Evolutionary conservation across 2,888 invertebrate species (phyloP).

Genomic region (Patella ulyssiponensis): DNA sequence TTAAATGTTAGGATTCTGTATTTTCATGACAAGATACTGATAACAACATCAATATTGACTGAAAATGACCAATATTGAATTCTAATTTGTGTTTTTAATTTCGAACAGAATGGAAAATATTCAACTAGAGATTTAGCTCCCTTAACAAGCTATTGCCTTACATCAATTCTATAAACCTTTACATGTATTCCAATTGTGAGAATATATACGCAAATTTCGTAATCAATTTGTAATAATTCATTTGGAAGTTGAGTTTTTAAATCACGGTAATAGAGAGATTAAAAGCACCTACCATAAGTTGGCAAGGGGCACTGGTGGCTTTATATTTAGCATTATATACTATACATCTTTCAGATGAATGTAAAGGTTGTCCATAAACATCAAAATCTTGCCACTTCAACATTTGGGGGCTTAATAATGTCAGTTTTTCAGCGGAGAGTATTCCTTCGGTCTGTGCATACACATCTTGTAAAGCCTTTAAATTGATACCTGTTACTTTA

Average conservation of each 20-base stretch:
- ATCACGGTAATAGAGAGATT: neutral
- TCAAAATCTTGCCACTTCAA: slow-evolving; percentile 63
- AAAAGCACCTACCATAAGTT: slow-evolving; percentile 54
- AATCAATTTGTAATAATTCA: too few relatives aligned
- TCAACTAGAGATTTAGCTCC: too few relatives aligned
- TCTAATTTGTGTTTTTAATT: too few relatives aligned
- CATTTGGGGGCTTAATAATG: slow-evolving; percentile 25
- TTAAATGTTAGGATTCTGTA: too few relatives aligned
- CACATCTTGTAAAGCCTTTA: slow-evolving; percentile 58
- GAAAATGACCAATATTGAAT: too few relatives aligned
- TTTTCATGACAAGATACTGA: too few relatives aligned
- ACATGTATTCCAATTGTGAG: too few relatives aligned
- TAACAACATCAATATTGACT: too few relatives aligned
- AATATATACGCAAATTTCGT: too few relatives aligned
- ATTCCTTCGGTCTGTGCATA: slow-evolving; percentile 60
- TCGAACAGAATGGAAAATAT: too few relatives aligned
- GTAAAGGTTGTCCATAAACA: slow-evolving; percentile 60
- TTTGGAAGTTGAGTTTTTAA: neutral
- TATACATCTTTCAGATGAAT: slow-evolving; percentile 60
- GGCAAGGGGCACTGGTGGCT: slow-evolving; percentile 51
- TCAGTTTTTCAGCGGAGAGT: slow-evolving; percentile 52
- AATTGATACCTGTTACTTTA: slow-evolving; percentile 54
- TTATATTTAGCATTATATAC: slow-evolving; percentile 62
- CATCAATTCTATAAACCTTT: too few relatives aligned
- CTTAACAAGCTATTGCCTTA: too few relatives aligned